Evolutionary conservation across 2,888 invertebrate genomes (phyloP), one percentile per base, ranked within the genome.

Genomic region (Cordilura impudica): DNA sequence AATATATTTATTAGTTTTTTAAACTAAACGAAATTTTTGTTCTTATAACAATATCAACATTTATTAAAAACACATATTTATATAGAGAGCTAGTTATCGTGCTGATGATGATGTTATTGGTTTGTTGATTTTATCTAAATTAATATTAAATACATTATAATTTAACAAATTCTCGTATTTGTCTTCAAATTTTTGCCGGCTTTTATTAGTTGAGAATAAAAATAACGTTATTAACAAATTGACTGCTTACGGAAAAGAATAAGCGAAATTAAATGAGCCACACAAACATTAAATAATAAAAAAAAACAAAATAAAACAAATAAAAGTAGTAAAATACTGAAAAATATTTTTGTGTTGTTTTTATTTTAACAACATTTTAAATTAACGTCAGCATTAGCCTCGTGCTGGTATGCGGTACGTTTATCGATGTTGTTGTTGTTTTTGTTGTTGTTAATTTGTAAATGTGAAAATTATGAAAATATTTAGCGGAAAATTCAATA

Each of bases 341-440:
- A n/a, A 19, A 10, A 7, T n/a, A 5, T 51, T 4, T 12, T 14
- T 26, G 5, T 14, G 21, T 51, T 51, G 4, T 21, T 61, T 66
- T 53, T 69, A 49, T 39, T 7, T 14, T 23, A 23, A 14, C 35
- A 39, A 39, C 35, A 39, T 39, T 14, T 14, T 14, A 71, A 67
- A 79, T 75, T 75, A 79, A 75, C 78, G 78, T 79, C 78, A 79
- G 78, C 74, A 79, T 71, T 79, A 79, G 78, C 78, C 78, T 79
- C 78, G 78, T 79, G 75, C 78, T 79, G 78, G 78, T 79, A 79
- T 79, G 71, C 43, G 75, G 54, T 54, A 61, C 66, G 61, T 67
- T 78, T 73, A 47, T 58, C 63, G 54, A 39, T 39, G 35, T 39
- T 39, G 35, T 51, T 49, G 12, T 49, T 49, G n/a, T 6, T 49